Conservation (phyloP, 2,113 vertebrate genomes). For the Ploceus nigricollis region DNA sequence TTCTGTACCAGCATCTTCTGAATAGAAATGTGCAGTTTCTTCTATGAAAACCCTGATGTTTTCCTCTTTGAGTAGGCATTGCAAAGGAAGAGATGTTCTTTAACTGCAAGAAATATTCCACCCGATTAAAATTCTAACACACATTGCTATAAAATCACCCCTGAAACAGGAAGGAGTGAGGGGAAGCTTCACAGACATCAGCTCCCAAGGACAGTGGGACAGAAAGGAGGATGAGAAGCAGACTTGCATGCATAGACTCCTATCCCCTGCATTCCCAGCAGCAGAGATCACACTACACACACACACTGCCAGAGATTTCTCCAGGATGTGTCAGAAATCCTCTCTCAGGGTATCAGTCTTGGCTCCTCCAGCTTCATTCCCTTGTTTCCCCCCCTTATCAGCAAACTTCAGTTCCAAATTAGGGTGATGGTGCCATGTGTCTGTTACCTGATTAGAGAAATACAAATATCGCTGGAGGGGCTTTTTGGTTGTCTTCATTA, state of each 20-base stretch:
- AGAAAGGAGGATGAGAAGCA: not conserved
- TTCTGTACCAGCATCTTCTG: not conserved
- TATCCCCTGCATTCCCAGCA: not conserved
- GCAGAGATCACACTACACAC: not conserved
- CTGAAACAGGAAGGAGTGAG: not conserved
- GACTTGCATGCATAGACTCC: fast-evolving
- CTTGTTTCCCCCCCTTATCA: not conserved
- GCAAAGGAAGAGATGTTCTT: not conserved
- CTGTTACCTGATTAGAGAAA: not conserved
- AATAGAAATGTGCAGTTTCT: slow-evolving; percentile 2
- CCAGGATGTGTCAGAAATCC: fast-evolving
- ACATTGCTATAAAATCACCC: not conserved
- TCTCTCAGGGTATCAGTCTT: not conserved
- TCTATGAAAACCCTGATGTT: not conserved
- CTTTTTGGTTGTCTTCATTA: not conserved
- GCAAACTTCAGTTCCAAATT: not conserved
- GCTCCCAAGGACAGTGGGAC: not conserved
- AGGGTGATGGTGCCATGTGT: not conserved
- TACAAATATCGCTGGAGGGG: not conserved
- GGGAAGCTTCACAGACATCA: not conserved
- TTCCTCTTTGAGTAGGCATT: not conserved
- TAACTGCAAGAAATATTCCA: not conserved
- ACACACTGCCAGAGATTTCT: not conserved
- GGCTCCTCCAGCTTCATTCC: not conserved
- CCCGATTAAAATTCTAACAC: not conserved